phyloP scores from a whole-genome alignment of 2,797 vertebrate species.

The Esox lucius region DNA sequence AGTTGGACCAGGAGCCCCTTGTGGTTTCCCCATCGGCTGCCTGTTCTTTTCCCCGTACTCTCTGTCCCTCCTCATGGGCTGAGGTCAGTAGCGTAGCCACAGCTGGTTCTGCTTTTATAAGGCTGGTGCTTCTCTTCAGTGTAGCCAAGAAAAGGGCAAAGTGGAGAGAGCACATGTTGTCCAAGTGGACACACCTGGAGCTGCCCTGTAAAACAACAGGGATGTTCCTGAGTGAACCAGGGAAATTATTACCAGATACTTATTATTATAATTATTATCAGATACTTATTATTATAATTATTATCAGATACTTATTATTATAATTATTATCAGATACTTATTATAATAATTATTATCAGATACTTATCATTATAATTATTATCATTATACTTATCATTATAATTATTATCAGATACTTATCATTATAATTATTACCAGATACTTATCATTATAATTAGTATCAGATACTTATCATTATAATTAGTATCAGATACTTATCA shows the following conservation, averaged over 20 bases:
- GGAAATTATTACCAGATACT: neutral
- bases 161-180: neutral
- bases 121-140: neutral
- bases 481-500: no score
- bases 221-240: neutral
- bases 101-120: conserved; percentile 1
- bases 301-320: neutral
- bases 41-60: neutral
- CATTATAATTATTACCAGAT: neutral
- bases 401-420: neutral
- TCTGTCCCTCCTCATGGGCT: neutral
- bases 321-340: neutral
- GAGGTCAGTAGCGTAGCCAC: neutral
- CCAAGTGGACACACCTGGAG: neutral
- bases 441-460: neutral
- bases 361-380: no score
- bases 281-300: no score
- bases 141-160: neutral
- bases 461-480: no score
- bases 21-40: neutral
- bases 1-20: neutral
- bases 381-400: neutral
- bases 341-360: neutral
- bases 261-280: neutral
- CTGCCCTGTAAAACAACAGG: conserved; percentile 4